Evolutionary conservation across 2,888 invertebrate species (phyloP), one percentile per base, ranked within the genome.

Genomic region (Diachrysia chrysitis): DNA sequence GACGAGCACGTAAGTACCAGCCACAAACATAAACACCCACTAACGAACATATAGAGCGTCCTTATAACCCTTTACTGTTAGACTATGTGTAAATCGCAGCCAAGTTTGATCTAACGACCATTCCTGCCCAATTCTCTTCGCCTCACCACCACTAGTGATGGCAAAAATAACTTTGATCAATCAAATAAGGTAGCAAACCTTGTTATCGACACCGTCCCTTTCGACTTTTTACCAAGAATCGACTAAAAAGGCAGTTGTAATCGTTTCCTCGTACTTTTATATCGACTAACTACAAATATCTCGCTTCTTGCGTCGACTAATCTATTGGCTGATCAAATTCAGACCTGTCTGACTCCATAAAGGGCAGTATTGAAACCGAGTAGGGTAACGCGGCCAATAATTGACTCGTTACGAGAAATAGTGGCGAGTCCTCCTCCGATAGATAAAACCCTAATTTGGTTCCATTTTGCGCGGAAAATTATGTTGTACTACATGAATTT

Each of bases 1-100:
- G 99, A 99, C 96, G 99, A 99, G 96, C 99, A 99, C 96, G 99
- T 99, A 96, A 98, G 98, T 98, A 87, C 76, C 19, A 14, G 25
- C 46, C 46, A 1, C 17, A 16, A 14, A 67, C 60, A 37, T 32
- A 63, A 32, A 17, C 21, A 68, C 25, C 9, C 16, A 72, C 21
- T 53, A 58, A 56, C 35, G 5, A 58, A 25, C 14, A 6, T 16
- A 54, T 25, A 29, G 6, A n/a, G 23, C 55, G n/a, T 55, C 55
- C 29, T 25, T 16, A 25, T n/a, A 29, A 14, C 25, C 25, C 55
- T 55, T 29, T 16, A 55, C n/a, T n/a, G 25, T 29, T 55, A 12
- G 29, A 29, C 42, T 42, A n/a, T n/a, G 42, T 42, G 42, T 42
- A 42, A 42, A 42, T 42, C n/a, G 42, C 68, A 56, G 19, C 17